phyloP scores from a whole-genome alignment of 2,888 invertebrate species.

The Drosophila birchii region DNA sequence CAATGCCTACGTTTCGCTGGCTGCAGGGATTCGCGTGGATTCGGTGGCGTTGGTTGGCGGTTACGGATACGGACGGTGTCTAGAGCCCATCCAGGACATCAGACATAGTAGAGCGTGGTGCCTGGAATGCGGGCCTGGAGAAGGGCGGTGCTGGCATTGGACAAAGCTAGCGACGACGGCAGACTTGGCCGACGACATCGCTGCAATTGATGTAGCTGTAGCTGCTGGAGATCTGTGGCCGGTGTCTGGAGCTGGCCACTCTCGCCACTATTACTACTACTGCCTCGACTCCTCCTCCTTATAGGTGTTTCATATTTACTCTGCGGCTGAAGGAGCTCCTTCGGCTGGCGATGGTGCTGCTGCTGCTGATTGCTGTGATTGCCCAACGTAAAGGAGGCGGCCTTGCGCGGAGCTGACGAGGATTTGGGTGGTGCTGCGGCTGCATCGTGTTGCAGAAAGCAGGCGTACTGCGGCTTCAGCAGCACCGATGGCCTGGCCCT shows the following conservation, averaged over 20 bases:
- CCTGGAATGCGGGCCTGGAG: constrained; percentile 82
- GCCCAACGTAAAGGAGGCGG: constrained; percentile 62
- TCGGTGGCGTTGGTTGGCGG: not conserved
- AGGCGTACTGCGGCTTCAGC: constrained; percentile 83
- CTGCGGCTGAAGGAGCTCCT: constrained; percentile 32
- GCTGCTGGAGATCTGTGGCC: constrained; percentile 27
- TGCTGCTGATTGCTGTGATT: constrained; percentile 18
- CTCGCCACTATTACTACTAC: constrained; percentile 22
- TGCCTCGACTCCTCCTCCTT: constrained; percentile 13
- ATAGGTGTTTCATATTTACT: constrained; percentile 63
- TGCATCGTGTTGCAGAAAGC: constrained; percentile 76
- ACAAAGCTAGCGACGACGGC: constrained; percentile 72
- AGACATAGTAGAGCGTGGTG: constrained; percentile 83
- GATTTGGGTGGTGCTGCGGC: constrained; percentile 14
- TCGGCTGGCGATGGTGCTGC: constrained; percentile 12
- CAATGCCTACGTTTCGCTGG: constrained; percentile 50
- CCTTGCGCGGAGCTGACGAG: constrained; percentile 53
- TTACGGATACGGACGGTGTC: constrained; percentile 6
- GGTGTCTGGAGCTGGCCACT: constrained; percentile 31
- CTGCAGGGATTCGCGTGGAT: constrained; percentile 15
- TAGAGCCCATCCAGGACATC: constrained; percentile 36
- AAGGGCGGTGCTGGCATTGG: constrained; percentile 72
- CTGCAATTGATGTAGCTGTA: constrained; percentile 25
- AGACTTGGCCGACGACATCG: constrained; percentile 65
- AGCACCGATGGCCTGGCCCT: constrained; percentile 74